phyloP scores from a whole-genome alignment of 2,113 vertebrate genomes.

The Lophura nycthemera region DNA sequence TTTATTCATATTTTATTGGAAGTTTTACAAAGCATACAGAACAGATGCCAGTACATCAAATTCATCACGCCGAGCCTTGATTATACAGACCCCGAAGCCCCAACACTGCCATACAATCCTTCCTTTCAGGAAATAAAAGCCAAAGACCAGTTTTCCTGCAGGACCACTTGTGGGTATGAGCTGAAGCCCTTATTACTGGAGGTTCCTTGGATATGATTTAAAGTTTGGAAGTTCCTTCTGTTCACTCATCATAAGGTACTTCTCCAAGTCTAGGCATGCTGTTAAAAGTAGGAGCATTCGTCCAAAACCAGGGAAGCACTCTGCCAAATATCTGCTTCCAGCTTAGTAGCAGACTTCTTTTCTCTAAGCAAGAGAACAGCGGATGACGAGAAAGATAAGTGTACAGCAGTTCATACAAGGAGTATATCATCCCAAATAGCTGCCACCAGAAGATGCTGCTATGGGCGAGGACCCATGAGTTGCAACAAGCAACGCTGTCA shows the following conservation, averaged over 20 bases:
- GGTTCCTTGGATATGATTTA: slow-evolving; percentile 53
- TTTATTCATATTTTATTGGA: slow-evolving; percentile 69
- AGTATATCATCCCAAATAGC: neutral
- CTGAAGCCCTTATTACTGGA: slow-evolving; percentile 65
- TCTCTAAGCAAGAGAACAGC: neutral
- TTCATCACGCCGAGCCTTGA: slow-evolving; percentile 59
- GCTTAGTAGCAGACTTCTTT: neutral
- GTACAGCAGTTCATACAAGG: neutral
- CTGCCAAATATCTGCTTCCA: slow-evolving; percentile 11
- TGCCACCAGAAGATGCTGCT: neutral
- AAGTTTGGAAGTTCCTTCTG: slow-evolving; percentile 54
- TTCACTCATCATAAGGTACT: slow-evolving; percentile 61
- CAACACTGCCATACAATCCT: slow-evolving; percentile 62
- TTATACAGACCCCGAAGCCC: slow-evolving; percentile 53
- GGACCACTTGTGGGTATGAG: slow-evolving; percentile 65
- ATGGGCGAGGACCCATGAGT: rapidly evolving
- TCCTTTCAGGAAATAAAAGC: slow-evolving; percentile 74
- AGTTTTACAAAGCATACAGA: slow-evolving; percentile 71
- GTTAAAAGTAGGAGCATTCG: neutral
- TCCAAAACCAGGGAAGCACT: slow-evolving; percentile 31
- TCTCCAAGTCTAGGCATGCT: slow-evolving; percentile 46
- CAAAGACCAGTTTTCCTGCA: slow-evolving; percentile 56
- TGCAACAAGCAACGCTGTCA: neutral
- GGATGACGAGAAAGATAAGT: neutral
- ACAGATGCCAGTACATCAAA: slow-evolving; percentile 64